Percentiles rank a stretch among this genome's conserved stretches.
Conservation (phyloP, 2,113 vertebrate genomes). For the Colistium nudipinnis region DNA sequence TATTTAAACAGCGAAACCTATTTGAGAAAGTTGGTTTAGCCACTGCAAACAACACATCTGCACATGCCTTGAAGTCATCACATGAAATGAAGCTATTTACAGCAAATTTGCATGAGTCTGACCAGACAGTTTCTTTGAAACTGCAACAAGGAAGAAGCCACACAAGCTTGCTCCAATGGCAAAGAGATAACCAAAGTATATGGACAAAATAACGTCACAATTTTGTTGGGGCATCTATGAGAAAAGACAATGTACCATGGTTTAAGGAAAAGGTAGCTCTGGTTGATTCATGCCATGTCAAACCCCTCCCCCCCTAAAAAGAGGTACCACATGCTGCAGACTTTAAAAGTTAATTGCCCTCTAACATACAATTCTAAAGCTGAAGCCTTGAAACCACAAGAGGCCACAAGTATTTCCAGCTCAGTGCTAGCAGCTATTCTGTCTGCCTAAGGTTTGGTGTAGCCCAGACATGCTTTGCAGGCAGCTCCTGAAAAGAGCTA, state of each 20-base stretch:
- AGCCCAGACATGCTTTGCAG: constrained; percentile 66
- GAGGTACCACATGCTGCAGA: constrained; percentile 76
- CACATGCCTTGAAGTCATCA: constrained; percentile 66
- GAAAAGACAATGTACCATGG: constrained; percentile 18
- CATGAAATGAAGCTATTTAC: constrained; percentile 60
- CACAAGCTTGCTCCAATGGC: constrained; percentile 29
- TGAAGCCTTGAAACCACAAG: constrained; percentile 76
- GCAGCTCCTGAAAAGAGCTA: constrained; percentile 35
- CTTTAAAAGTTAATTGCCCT: constrained; percentile 82
- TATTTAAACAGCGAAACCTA: constrained; percentile 22
- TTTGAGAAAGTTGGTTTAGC: constrained; percentile 26
- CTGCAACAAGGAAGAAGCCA: constrained; percentile 18
- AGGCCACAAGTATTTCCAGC: constrained; percentile 79
- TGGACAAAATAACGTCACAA: constrained; percentile 26
- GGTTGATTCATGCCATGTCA: constrained; percentile 45
- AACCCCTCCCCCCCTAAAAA: constrained; percentile 57
- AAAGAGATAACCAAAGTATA: constrained; percentile 32
- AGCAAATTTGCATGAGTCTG: constrained; percentile 52
- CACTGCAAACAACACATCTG: constrained; percentile 41
- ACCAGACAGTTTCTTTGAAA: constrained; percentile 51
- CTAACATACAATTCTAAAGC: constrained; percentile 78
- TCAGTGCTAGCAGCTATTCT: constrained; percentile 67
- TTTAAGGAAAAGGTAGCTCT: constrained; percentile 51
- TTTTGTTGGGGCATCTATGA: constrained; percentile 25
- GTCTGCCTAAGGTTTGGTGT: constrained; percentile 60